Evolutionary conservation across 1,140 invertebrate species (phyloP).

Genomic region (Nymphalis io): DNA sequence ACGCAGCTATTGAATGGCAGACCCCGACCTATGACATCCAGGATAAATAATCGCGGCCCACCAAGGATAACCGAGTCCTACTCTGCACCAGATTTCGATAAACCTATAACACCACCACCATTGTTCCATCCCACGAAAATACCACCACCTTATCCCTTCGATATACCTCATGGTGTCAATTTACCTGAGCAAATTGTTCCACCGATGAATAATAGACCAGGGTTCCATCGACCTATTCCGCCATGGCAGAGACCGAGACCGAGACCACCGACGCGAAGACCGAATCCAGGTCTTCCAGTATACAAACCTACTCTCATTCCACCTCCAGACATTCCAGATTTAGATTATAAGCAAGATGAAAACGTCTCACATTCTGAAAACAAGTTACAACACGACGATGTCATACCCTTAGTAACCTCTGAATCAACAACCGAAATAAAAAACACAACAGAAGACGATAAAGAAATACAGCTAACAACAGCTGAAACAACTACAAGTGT

Average conservation of each 20-base stretch:
- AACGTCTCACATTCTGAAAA: slow-evolving; percentile 70
- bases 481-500: slow-evolving; percentile 46
- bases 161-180: slow-evolving; percentile 86
- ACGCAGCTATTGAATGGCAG: slow-evolving; percentile 80
- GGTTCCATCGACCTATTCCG: slow-evolving; percentile 81
- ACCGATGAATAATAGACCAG: slow-evolving; percentile 81
- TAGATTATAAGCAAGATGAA: slow-evolving; percentile 59
- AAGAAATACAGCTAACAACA: slow-evolving; percentile 27
- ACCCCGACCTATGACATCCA: slow-evolving; percentile 82
- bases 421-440: slow-evolving; percentile 42
- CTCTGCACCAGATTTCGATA: slow-evolving; percentile 86
- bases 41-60: slow-evolving; percentile 94
- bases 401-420: slow-evolving; percentile 31
- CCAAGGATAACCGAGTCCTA: slow-evolving; percentile 89
- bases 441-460: slow-evolving; percentile 40
- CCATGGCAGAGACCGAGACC: slow-evolving; percentile 83
- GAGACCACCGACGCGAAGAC: slow-evolving; percentile 72
- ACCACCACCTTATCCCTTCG: slow-evolving; percentile 86
- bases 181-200: slow-evolving; percentile 88
- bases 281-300: slow-evolving; percentile 72
- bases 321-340: slow-evolving; percentile 53
- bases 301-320: slow-evolving; percentile 70
- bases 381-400: slow-evolving; percentile 54
- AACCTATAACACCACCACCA: slow-evolving; percentile 69
- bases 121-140: slow-evolving; percentile 75